phyloP scores from a whole-genome alignment of 2,113 vertebrate genomes.

The Calypte anna region DNA sequence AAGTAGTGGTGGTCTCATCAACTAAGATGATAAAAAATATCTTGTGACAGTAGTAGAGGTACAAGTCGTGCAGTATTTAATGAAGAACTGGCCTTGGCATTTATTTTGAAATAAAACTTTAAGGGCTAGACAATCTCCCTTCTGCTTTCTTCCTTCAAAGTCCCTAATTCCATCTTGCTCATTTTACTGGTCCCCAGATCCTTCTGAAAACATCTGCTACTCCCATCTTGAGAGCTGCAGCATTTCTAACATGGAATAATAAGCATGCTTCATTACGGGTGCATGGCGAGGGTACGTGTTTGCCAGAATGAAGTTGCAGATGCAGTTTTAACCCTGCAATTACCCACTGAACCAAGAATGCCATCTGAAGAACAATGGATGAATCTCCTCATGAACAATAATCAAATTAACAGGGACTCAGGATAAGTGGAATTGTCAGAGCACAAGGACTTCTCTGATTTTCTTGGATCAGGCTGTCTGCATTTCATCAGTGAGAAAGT shows the following conservation, averaged over 20 bases:
- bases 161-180: not conserved
- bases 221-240: conserved; percentile 6
- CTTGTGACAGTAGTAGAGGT: not conserved
- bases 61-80: not conserved
- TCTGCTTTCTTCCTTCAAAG: not conserved
- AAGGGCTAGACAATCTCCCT: not conserved
- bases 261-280: not conserved
- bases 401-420: not conserved
- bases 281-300: not conserved
- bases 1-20: not conserved
- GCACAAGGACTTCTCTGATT: not conserved
- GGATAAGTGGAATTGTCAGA: not conserved
- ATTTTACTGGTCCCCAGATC: conserved; percentile 26
- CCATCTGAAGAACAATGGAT: not conserved
- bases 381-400: not conserved
- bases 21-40: not conserved
- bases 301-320: conserved; percentile 6
- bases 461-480: not conserved
- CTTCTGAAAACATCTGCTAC: conserved; percentile 45
- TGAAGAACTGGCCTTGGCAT: not conserved
- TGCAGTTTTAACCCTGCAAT: not conserved
- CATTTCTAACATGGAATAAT: conserved; percentile 16
- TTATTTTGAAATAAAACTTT: not conserved
- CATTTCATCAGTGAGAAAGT: not conserved
- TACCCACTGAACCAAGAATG: not conserved